Percentiles rank a stretch among this genome's conserved stretches.
These are phyloP conservation scores for Catharus fuscescens DNA, from an alignment of 2,113 vertebrate species.

Conservation along the genomic window DNA sequence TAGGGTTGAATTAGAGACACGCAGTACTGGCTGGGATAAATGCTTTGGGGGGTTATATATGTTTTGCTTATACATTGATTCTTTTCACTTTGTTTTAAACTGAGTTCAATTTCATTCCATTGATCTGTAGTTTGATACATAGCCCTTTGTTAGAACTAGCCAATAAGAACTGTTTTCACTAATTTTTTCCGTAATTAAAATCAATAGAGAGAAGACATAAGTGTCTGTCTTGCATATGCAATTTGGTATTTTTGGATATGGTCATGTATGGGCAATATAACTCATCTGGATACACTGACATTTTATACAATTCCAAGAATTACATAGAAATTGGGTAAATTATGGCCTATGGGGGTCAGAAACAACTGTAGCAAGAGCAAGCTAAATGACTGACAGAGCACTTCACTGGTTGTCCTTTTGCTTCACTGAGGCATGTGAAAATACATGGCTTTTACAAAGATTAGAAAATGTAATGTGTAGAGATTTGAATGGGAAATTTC, in stretches of 20 bases:
- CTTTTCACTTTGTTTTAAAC: background rate
- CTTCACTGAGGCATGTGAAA: background rate
- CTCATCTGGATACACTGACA: background rate
- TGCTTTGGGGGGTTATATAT: background rate
- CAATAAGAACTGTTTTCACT: background rate
- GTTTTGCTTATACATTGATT: background rate
- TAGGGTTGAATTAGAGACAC: background rate
- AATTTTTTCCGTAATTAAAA: background rate
- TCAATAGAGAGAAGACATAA: background rate
- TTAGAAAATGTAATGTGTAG: background rate
- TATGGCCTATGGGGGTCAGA: background rate
- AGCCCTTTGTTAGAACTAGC: background rate
- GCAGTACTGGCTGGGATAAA: background rate
- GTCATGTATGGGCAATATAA: background rate
- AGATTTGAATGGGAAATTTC: background rate
- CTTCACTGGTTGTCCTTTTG: background rate
- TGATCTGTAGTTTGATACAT: background rate
- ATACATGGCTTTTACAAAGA: background rate
- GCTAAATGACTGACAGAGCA: background rate
- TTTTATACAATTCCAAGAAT: background rate
- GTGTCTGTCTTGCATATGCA: background rate
- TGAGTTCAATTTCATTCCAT: background rate
- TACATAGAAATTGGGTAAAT: background rate
- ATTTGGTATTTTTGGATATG: background rate
- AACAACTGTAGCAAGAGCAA: background rate